Base-by-base conservation (phyloP, 2,888 invertebrate genomes). In the Idaea biselata region DNA sequence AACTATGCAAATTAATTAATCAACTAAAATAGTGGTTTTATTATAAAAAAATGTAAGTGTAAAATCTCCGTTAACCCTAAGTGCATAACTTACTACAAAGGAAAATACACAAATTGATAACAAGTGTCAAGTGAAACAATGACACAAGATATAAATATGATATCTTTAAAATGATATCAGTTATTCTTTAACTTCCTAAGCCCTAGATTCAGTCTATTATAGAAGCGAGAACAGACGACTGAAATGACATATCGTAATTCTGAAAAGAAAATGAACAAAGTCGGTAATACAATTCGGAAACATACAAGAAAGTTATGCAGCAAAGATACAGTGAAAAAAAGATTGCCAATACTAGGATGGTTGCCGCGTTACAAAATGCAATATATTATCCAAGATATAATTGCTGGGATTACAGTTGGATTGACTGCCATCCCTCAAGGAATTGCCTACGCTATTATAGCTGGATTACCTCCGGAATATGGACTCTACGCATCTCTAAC, bases 401-500 rank as follows among this genome's bases (percentile, higher is more conserved):
- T 98, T 61, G 98, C 98, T 18, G 98, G 98, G 17, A 89, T 97
- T 56, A 97, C 97, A 0, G 97, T 97, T 2, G 96, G 95, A 16
- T 84, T 97, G 4, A 97, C 97, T 0, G 95, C 96, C n/a, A 96
- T 97, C 73, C 97, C 97, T 0, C 97, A 97, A 87, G 96, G 96
- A 2, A 97, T 97, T 61, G 97, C 97, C 0, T 97, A 96, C 76
- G 97, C 96, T 0, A 92, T 94, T 5, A 94, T 97, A 1, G 97
- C 97, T 62, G 96, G 96, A 69, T 86, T 96, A 5, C 92, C 94
- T 0, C 93, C 94, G 57, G 88, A 93, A 94, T 97, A 97, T 88
- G 99, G 98, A 8, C 89, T 99, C 0, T 99, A 98, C 81, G 97
- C 97, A 0, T 96, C 97, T 0, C 96, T 98, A 80, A 96, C 98